Evolutionary conservation across 2,113 vertebrate genomes (phyloP).

Genomic region (Sylvietta virens): DNA sequence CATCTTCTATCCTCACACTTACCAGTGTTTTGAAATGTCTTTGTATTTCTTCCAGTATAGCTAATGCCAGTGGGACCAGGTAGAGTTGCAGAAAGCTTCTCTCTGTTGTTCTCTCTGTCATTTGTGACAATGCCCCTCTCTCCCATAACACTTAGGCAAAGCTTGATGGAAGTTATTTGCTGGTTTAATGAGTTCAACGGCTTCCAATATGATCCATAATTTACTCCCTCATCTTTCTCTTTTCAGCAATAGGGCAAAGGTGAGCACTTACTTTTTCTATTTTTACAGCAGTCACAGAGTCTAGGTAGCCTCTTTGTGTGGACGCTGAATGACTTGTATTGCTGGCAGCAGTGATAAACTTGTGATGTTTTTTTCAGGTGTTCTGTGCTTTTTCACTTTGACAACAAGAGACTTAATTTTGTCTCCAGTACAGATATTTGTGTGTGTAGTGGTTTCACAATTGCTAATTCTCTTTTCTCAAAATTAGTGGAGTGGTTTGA

Average conservation of each 20-base stretch:
- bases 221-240: background rate
- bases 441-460: background rate
- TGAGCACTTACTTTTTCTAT: background rate
- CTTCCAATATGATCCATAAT: background rate
- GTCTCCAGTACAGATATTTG: background rate
- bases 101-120: rapidly evolving
- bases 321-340: background rate
- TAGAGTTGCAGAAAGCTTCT: background rate
- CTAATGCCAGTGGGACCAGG: background rate
- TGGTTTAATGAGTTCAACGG: background rate
- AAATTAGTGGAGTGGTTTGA: too few relatives aligned
- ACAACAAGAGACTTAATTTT: background rate
- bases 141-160: background rate
- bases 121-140: background rate
- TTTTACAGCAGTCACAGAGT: background rate
- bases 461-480: too few relatives aligned
- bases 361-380: background rate
- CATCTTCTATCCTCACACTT: background rate
- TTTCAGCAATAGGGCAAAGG: background rate
- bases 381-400: background rate
- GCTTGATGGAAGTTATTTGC: background rate
- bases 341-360: background rate
- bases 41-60: background rate
- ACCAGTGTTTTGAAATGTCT: background rate
- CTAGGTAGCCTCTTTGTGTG: background rate